Evolutionary conservation across 1,140 invertebrate species (phyloP), one percentile per base, ranked within the genome.

Genomic region (Hydropsyche tenuis): DNA sequence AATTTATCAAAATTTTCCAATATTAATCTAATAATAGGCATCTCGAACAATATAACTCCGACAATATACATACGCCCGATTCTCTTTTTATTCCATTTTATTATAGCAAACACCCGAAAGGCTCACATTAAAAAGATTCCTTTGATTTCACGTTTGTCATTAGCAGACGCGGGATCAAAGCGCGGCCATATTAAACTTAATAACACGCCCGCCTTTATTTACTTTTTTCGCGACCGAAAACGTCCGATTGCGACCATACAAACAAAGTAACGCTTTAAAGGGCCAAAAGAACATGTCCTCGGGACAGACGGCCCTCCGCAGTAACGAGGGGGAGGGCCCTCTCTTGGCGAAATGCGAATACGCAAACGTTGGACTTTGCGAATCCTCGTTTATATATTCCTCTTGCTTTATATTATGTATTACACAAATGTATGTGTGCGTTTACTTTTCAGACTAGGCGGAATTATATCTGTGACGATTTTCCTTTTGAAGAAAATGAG

Each of bases 201-300:
- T 25, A 22, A 37, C 23, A 27, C 11, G 12, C 16, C 9, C 3
- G 16, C 18, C 53, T 37, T 37, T 37, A 37, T 37, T 37, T 37
- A 37, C 30, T 37, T 22, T 18, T 16, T 22, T 63, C 4, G 4
- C 14, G 6, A 60, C 22, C 3, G 7, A 22, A 60, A 25, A 60
- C 18, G 53, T 60, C 9, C 63, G 48, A 18, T 18, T 53, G 48
- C 23, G 56, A 22, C 11, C 22, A n/a, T 4, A 27, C 23, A 60
- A 60, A 60, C 56, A 60, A 60, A 60, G 30, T 45, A 65, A 65
- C 30, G 16, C 43, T 65, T 45, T n/a, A 51, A 45, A 43, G 14
- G 12, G 16, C 42, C 18, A 43, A 65, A 65, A 20, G n/a, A 65
- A 65, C 63, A 43, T 65, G 30, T 65, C 30, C 30, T 65, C 27